Conservation (phyloP, 2,113 vertebrate species). For the Cyrtonyx montezumae region DNA sequence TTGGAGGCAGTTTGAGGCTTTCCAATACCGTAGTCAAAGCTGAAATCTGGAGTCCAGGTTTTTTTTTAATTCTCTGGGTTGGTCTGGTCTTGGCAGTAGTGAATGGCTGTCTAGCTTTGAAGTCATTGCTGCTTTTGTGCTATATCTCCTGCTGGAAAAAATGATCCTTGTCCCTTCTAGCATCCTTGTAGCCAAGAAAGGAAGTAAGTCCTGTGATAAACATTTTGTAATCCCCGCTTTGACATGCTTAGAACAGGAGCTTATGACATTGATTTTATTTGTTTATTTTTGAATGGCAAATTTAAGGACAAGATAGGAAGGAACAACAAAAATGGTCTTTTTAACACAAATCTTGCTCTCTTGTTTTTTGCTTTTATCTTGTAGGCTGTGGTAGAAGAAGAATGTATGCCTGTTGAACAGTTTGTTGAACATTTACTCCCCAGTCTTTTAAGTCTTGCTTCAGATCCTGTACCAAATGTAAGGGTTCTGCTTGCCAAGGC, state of each 20-base stretch:
- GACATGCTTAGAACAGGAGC: background rate
- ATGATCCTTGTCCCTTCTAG: background rate
- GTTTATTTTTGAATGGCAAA: background rate
- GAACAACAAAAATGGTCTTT: background rate
- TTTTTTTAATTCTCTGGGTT: background rate
- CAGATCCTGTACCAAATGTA: slow-evolving; percentile 88
- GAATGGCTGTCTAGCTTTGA: background rate
- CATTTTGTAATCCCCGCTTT: background rate
- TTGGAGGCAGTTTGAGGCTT: background rate
- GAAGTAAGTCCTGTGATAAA: background rate
- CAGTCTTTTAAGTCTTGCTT: slow-evolving; percentile 87
- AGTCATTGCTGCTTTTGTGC: background rate
- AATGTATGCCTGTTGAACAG: slow-evolving; percentile 87
- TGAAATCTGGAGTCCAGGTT: fast-evolving
- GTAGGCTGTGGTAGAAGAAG: slow-evolving; percentile 85
- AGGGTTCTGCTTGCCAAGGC: slow-evolving; percentile 89
- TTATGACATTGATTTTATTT: background rate
- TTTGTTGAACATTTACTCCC: slow-evolving; percentile 87
- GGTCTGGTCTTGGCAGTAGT: background rate
- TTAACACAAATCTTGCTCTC: background rate
- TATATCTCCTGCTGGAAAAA: background rate
- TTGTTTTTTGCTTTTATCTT: background rate
- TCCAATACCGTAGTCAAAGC: background rate
- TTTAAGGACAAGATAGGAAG: background rate
- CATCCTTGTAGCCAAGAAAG: background rate